Percentiles rank a stretch among this genome's conserved stretches.
Evolutionary conservation across 1,140 invertebrate species (phyloP).

Genomic region (Cyrtorhinus lividipennis): DNA sequence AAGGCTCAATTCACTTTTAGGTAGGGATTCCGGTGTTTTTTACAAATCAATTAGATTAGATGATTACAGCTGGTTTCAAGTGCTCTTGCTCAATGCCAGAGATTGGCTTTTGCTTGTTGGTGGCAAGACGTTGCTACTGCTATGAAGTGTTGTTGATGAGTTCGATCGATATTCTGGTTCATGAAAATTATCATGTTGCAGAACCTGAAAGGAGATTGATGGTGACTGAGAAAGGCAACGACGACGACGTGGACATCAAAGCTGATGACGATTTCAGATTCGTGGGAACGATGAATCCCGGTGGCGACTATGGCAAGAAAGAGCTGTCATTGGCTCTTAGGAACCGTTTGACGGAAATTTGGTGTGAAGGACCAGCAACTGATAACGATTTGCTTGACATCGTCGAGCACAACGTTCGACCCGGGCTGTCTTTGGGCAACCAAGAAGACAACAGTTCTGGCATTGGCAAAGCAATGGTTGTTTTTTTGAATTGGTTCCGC

Average conservation of each 20-base stretch:
- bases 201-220: constrained; percentile 86
- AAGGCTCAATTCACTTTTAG: constrained; percentile 84
- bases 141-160: too few relatives aligned
- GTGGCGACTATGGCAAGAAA: constrained; percentile 99
- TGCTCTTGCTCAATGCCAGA: constrained; percentile 11
- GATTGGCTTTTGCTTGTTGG: constrained; percentile 4
- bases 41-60: background rate
- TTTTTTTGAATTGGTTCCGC: constrained; percentile 68
- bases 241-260: constrained; percentile 41
- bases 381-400: constrained; percentile 51
- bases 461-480: constrained; percentile 52
- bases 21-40: too few relatives aligned
- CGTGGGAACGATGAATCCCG: constrained; percentile 98
- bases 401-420: constrained; percentile 60
- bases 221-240: constrained; percentile 69
- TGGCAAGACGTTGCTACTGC: too few relatives aligned
- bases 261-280: constrained; percentile 75
- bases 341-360: constrained; percentile 98
- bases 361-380: constrained; percentile 67
- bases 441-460: constrained; percentile 39
- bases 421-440: constrained; percentile 35
- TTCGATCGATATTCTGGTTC: too few relatives aligned
- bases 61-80: background rate
- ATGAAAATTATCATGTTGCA: too few relatives aligned
- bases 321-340: constrained; percentile 94